Evolutionary conservation across 2,888 invertebrate species (phyloP).

Genomic region (Boloria euphrosyne): DNA sequence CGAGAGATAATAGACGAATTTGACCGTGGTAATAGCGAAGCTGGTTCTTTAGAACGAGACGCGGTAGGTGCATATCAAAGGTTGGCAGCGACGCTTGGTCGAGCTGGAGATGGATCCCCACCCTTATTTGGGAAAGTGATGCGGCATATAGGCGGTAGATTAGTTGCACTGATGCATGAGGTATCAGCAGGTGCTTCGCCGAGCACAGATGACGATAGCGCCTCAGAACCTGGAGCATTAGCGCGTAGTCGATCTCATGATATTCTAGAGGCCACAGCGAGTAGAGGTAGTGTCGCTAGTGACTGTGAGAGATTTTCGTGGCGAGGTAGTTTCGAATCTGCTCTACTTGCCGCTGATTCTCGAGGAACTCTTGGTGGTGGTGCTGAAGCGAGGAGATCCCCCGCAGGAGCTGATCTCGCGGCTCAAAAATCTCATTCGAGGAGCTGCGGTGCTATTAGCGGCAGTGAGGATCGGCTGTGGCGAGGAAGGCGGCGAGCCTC

Average conservation of each 20-base stretch:
- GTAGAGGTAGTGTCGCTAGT: conserved; percentile 87
- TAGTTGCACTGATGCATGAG: conserved; percentile 95
- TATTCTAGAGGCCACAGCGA: conserved; percentile 84
- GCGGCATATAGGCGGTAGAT: conserved; percentile 93
- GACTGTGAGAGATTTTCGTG: conserved; percentile 95
- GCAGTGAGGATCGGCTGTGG: conserved; percentile 83
- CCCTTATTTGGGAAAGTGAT: conserved; percentile 94
- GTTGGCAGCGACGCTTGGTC: conserved; percentile 91
- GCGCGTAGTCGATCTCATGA: conserved; percentile 93
- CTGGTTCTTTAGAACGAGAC: conserved; percentile 85
- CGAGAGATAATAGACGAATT: conserved; percentile 94
- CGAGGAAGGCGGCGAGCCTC: conserved; percentile 73
- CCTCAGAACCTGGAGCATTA: conserved; percentile 85
- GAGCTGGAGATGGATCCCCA: conserved; percentile 88
- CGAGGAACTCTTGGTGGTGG: conserved; percentile 88
- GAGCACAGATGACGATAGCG: conserved; percentile 88
- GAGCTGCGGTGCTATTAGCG: conserved; percentile 93
- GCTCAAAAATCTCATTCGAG: conserved; percentile 90
- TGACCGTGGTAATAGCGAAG: conserved; percentile 86
- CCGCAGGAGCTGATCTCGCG: conserved; percentile 91
- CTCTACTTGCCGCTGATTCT: conserved; percentile 92
- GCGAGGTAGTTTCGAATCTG: conserved; percentile 96
- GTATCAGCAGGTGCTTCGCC: conserved; percentile 91
- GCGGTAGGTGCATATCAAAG: conserved; percentile 94
- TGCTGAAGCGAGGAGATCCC: conserved; percentile 89